A percentile compares a stretch with the other conserved stretches of the same genome.
Evolutionary conservation across 2,113 vertebrate genomes (phyloP).

Genomic region (Miniopterus natalensis): DNA sequence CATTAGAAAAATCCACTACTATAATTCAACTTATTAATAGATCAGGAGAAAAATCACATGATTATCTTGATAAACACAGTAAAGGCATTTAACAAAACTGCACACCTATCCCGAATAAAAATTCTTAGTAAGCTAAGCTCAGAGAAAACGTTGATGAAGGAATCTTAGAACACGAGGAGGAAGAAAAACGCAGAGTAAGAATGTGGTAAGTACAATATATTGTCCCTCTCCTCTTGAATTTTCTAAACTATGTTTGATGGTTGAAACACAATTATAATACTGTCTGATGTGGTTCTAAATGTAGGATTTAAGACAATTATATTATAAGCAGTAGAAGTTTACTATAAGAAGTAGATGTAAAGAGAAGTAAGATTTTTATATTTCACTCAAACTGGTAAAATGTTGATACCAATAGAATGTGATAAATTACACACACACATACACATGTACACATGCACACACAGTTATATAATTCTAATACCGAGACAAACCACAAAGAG

Average conservation of each 20-base stretch:
- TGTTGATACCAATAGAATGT: neutral
- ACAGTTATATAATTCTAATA: neutral
- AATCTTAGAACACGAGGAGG: neutral
- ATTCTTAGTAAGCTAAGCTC: neutral
- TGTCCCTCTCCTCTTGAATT: neutral
- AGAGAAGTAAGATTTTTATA: neutral
- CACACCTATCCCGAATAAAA: neutral
- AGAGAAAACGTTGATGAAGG: neutral
- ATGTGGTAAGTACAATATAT: neutral
- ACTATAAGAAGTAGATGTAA: neutral
- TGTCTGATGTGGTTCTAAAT: conserved; percentile 4
- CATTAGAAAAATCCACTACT: neutral
- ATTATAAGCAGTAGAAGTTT: neutral
- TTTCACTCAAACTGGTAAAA: neutral
- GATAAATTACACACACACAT: neutral
- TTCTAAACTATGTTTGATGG: neutral
- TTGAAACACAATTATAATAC: neutral
- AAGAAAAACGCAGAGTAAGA: neutral
- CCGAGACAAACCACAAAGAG: neutral
- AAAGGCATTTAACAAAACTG: neutral
- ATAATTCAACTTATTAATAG: neutral
- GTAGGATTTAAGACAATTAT: neutral
- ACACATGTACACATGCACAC: neutral
- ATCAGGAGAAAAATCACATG: neutral
- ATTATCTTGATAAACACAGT: neutral